Base-by-base conservation (phyloP, 2,888 invertebrate genomes). In the Meiosimyza decipiens region DNA sequence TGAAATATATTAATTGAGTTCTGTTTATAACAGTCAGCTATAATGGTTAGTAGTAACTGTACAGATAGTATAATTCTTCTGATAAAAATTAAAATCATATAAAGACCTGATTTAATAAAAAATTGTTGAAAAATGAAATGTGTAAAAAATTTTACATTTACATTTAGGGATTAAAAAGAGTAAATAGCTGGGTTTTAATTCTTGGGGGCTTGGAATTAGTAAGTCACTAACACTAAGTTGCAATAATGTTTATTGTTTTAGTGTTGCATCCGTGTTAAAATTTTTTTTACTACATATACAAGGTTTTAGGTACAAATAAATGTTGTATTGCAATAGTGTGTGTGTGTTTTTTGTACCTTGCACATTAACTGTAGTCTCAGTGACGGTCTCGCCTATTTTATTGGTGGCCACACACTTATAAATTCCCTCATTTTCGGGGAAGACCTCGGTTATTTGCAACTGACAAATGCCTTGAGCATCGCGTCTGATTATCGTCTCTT, bases 391-490 rank as follows among this genome's bases (percentile, higher is more conserved):
- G 79, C 98, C 98, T 80, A 93, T 91, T 81, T 92, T 91, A 88
- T 97, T 97, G 69, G 90, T 89, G 66, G 96, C 97, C 81, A 90
- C 90, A 86, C 96, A 96, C 74, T 91, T 91, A 85, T 97, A 97
- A 84, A 90, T 91, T 73, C 97, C 97, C 81, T 94, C 92, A 89
- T 96, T 95, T 90, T 97, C 97, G 15, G 95, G 95, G 82, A 95
- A 95, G 68, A 95, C 95, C 90, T 96, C 95, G 77, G 91, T 91
- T 79, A 97, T 94, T 76, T 92, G 91, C 78, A 97, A 88, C 84
- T 92, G 92, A 82, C 95, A 95, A 74, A 91, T 88, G 75, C 96
- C 96, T 82, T 94, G 93, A 76, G 90, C 89, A 81, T 93, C 92
- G 85, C 95, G 93, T 54, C 90, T 89, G 70, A 94, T 91, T 15